Base-by-base conservation (phyloP, 2,113 vertebrate genomes). In the Rhinogobius similis region DNA sequence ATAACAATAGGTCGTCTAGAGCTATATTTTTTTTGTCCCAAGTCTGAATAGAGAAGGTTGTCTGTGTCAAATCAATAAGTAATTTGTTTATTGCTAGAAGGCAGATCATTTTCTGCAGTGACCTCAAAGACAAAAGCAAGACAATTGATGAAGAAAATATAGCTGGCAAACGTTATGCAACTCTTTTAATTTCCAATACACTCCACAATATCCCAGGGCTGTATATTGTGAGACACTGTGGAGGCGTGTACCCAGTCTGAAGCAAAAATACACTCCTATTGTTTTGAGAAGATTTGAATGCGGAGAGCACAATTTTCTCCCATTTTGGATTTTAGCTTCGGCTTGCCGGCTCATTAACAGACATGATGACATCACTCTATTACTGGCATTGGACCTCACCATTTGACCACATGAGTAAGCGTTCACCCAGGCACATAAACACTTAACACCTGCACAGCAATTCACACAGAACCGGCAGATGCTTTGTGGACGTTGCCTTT, bases 381-480 rank as follows among this genome's bases (percentile, higher is more conserved):
- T 12, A 50, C 12, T 24, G 11, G 62, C n/a, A 36, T 38, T 21
- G 4, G 7, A n/a, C 16, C 29, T 61, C 27, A 36, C 16, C 18
- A 38, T 72, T 52, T 75, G 58, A 73, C 14, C 78, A 63, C 26
- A 38, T 62, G 64, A 58, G 44, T 36, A 58, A 69, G 68, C 11
- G 43, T 56, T 61, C 48, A 48, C 61, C 46, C 65, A 61, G 39
- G 61, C 10, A 0, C 44, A 41, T 48, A 56, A 79, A 76, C 53
- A 83, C 61, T 78, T 46, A n/a, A n/a, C n/a, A n/a, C n/a, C 70
- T 56, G 62, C 61, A 50, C 38, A 44, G 38, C 55, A 38, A 75
- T 63, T 64, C 59, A 58, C 5, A 21, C 38, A 66, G 48, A 67
- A 48, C 50, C 67, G 73, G 68, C 70, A 72, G 65, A 65, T 4